Evolutionary conservation across 2,888 invertebrate genomes (phyloP).

Genomic region (Pristionchus exspectatus): DNA sequence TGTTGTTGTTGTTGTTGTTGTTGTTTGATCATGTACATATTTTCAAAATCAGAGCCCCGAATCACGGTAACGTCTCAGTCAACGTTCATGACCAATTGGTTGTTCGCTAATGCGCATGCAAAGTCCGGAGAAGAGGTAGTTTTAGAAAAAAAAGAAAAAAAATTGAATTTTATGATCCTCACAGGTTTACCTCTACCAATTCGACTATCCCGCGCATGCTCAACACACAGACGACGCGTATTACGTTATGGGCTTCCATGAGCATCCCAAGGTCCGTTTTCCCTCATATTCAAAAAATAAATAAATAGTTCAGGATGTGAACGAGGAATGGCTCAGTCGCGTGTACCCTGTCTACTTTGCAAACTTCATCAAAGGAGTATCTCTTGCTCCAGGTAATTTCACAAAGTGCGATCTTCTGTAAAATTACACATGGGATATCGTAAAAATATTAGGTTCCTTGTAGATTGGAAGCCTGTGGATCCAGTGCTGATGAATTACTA

Average conservation of each 20-base stretch:
- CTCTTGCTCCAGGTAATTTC: background rate
- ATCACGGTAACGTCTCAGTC: background rate
- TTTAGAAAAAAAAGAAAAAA: too few relatives aligned
- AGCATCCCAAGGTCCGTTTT: background rate
- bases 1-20: too few relatives aligned
- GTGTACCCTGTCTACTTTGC: constrained; percentile 45
- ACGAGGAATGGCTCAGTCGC: constrained; percentile 38
- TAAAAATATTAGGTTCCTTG: background rate
- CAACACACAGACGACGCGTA: constrained; percentile 32
- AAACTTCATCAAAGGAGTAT: constrained; percentile 23
- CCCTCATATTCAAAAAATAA: background rate
- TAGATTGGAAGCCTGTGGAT: constrained; percentile 33
- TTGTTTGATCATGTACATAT: background rate
- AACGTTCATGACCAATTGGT: background rate
- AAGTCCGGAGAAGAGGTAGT: background rate
- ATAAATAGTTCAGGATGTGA: constrained; percentile 5
- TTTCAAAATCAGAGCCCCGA: background rate
- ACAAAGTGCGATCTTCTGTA: background rate
- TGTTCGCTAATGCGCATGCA: constrained; percentile 1
- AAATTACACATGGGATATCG: too few relatives aligned
- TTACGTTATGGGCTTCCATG: constrained; percentile 50
- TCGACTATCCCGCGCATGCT: constrained; percentile 8
- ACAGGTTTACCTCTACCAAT: constrained; percentile 49
- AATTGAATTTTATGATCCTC: background rate
- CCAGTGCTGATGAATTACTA: constrained; percentile 39